Percentiles rank a stretch among this genome's conserved stretches.
Evolutionary conservation across 1,140 invertebrate species (phyloP).

Genomic region (Leptinotarsa lineolata): DNA sequence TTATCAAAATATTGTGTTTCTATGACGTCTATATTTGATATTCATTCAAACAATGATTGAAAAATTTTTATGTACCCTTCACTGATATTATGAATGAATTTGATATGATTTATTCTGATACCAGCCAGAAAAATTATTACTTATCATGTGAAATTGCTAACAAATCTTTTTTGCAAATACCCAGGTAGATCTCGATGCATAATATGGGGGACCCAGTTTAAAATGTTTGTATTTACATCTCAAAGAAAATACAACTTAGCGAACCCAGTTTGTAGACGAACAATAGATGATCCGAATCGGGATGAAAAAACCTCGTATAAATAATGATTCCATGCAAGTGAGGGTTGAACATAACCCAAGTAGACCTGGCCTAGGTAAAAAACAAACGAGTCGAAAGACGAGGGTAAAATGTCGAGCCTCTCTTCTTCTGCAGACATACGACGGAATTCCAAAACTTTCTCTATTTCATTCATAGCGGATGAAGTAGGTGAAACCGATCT

Average conservation of each 20-base stretch:
- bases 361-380: constrained; percentile 31
- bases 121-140: too few species aligned
- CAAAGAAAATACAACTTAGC: constrained; percentile 30
- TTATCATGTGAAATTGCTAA: too few species aligned
- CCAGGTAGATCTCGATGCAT: constrained; percentile 31
- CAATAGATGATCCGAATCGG: constrained; percentile 33
- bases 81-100: too few species aligned
- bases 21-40: too few species aligned
- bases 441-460: background rate
- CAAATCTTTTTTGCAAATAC: too few species aligned
- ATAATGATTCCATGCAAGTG: constrained; percentile 34
- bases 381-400: constrained; percentile 15
- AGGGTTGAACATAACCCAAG: constrained; percentile 16
- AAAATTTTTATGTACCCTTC: too few species aligned
- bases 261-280: constrained; percentile 29
- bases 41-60: too few species aligned
- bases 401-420: background rate
- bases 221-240: constrained; percentile 30
- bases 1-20: too few species aligned
- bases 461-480: background rate
- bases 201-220: constrained; percentile 36
- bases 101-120: too few species aligned
- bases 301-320: constrained; percentile 35
- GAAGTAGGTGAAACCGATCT: too few species aligned
- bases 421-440: background rate